Percentiles rank a stretch among this genome's conserved stretches.
These are phyloP conservation scores for Conopomorpha cramerella DNA, from an alignment of 1,140 invertebrate genomes.

Conservation along the genomic window DNA sequence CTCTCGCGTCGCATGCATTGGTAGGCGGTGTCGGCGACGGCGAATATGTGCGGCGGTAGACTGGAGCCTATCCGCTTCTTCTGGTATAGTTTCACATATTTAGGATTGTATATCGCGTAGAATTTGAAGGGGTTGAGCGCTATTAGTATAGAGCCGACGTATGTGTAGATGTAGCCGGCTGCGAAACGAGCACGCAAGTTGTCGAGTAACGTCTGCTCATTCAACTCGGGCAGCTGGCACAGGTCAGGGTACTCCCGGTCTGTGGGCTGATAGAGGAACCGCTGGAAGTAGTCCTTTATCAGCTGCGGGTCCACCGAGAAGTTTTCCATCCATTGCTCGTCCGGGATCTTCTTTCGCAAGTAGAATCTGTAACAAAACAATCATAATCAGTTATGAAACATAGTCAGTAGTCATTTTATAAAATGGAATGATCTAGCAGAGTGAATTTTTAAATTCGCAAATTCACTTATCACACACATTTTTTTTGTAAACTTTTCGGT, in stretches of 20 bases:
- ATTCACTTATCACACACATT: too few relatives aligned
- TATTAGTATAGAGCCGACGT: conserved; percentile 95
- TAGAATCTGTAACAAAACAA: conserved; percentile 68
- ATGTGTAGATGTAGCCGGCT: conserved; percentile 94
- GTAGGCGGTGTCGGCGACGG: conserved; percentile 94
- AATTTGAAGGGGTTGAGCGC: conserved; percentile 92
- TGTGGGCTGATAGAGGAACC: conserved; percentile 87
- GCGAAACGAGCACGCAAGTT: conserved; percentile 88
- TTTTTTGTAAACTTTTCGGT: too few relatives aligned
- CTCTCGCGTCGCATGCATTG: conserved; percentile 91
- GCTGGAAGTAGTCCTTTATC: conserved; percentile 86
- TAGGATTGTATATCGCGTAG: conserved; percentile 97
- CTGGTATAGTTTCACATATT: conserved; percentile 95
- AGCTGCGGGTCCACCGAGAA: conserved; percentile 89
- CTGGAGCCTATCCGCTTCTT: conserved; percentile 84
- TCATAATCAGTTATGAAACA: too few relatives aligned
- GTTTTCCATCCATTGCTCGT: conserved; percentile 81
- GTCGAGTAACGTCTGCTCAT: conserved; percentile 90
- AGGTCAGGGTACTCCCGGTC: conserved; percentile 93
- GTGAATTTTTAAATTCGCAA: too few relatives aligned
- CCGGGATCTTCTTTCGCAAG: conserved; percentile 79
- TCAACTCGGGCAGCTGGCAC: conserved; percentile 92
- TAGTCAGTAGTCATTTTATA: too few relatives aligned
- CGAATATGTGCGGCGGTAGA: conserved; percentile 96
- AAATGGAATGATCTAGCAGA: too few relatives aligned